Conservation (phyloP, 2,113 vertebrate species). For the Sturnira hondurensis region DNA sequence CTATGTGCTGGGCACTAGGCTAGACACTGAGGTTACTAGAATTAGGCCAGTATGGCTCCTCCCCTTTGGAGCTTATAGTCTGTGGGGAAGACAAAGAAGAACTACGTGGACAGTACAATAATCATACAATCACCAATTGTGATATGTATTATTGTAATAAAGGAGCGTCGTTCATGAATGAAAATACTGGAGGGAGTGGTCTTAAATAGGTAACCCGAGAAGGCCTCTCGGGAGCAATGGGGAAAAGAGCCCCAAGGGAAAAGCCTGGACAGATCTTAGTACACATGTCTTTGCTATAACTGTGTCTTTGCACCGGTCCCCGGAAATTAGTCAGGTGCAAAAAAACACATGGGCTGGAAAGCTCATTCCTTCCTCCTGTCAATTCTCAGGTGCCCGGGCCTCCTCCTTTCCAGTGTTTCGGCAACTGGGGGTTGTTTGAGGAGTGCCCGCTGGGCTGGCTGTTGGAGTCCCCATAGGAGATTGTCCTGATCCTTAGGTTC, state of each 20-base stretch:
- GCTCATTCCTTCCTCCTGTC: not conserved
- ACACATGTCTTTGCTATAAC: not conserved
- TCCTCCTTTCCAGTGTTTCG: not conserved
- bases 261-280: not conserved
- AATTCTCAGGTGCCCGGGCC: not conserved
- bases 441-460: not conserved
- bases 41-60: not conserved
- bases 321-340: not conserved
- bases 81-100: not conserved
- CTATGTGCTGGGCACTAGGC: not conserved
- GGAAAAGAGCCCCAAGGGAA: not conserved
- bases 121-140: not conserved
- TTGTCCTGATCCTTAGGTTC: not conserved
- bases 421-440: not conserved
- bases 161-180: not conserved
- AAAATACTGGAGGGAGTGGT: not conserved
- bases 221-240: not conserved
- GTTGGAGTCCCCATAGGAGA: not conserved
- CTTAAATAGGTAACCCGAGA: not conserved
- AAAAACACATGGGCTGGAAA: conserved; percentile 2
- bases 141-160: not conserved
- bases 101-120: not conserved
- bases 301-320: not conserved
- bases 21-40: not conserved
- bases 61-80: not conserved